These are phyloP conservation scores for Dysdera silvatica DNA, from an alignment of 1,140 invertebrate species.

Conservation along the genomic window DNA sequence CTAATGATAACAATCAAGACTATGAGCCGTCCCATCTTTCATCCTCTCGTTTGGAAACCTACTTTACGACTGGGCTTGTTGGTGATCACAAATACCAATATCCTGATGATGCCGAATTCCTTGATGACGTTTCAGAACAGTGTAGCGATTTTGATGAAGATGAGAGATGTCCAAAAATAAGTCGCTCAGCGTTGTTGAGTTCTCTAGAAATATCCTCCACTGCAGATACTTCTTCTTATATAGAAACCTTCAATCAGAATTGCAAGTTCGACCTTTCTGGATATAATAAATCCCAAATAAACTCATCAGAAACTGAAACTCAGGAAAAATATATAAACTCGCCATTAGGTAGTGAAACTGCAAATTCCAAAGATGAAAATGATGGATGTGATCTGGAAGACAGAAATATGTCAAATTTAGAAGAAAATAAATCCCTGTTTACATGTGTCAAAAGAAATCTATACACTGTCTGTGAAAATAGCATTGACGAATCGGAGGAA, in stretches of 20 bases:
- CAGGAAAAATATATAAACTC: too few species aligned
- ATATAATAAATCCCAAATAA: background rate
- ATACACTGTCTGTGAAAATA: too few species aligned
- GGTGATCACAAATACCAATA: slow-evolving; percentile 18
- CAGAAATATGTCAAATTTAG: too few species aligned
- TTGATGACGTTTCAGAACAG: slow-evolving; percentile 54
- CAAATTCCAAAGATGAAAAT: too few species aligned
- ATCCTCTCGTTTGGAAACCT: slow-evolving; percentile 80
- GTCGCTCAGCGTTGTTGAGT: slow-evolving; percentile 16
- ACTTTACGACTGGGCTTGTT: slow-evolving; percentile 55
- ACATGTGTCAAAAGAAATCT: too few species aligned
- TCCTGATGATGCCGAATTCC: slow-evolving; percentile 31
- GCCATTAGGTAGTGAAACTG: too few species aligned
- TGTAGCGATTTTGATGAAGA: slow-evolving; percentile 28
- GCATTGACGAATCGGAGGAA: too few species aligned
- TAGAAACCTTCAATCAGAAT: slow-evolving; percentile 20
- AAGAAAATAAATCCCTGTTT: too few species aligned
- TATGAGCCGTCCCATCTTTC: slow-evolving; percentile 58
- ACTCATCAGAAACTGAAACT: background rate
- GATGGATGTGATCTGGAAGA: too few species aligned
- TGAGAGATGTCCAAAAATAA: slow-evolving; percentile 16
- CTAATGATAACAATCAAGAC: slow-evolving; percentile 40
- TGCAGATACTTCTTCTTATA: background rate
- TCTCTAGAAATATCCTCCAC: slow-evolving; percentile 28
- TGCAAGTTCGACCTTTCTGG: background rate